These are phyloP conservation scores for Ahaetulla prasina DNA, from an alignment of 2,113 vertebrate genomes.

Conservation along the genomic window DNA sequence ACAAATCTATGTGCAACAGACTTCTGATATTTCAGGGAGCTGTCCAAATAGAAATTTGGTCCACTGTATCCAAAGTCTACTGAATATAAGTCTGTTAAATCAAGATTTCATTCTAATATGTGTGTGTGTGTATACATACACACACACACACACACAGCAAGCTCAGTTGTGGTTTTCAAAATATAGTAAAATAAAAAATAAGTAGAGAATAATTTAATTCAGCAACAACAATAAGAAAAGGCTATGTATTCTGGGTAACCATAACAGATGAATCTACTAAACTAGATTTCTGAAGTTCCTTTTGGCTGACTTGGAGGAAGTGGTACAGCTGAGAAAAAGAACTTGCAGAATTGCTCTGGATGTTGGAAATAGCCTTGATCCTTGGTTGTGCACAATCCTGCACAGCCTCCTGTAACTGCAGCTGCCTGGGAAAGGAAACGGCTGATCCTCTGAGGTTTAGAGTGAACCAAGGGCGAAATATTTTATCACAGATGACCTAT, in stretches of 20 bases:
- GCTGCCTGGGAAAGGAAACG: constrained; percentile 73
- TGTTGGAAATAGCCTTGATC: neutral
- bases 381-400: constrained; percentile 77
- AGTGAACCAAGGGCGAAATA: constrained; percentile 89
- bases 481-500: constrained; percentile 97
- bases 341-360: constrained; percentile 36
- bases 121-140: too few species aligned
- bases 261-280: neutral
- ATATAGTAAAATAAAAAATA: constrained; percentile 16
- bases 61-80: neutral
- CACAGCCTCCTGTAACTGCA: constrained; percentile 79
- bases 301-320: constrained; percentile 75
- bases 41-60: neutral
- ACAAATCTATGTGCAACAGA: neutral
- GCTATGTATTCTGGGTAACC: accelerated
- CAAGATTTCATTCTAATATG: neutral
- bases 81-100: neutral
- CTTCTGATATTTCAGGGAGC: neutral
- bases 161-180: constrained; percentile 14
- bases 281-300: constrained; percentile 46
- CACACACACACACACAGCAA: too few species aligned
- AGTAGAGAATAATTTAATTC: neutral
- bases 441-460: constrained; percentile 64
- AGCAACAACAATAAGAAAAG: neutral
- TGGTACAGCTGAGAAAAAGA: constrained; percentile 74